Base-by-base conservation (phyloP, 2,113 vertebrate species). In the Poeciliopsis retropinna region DNA sequence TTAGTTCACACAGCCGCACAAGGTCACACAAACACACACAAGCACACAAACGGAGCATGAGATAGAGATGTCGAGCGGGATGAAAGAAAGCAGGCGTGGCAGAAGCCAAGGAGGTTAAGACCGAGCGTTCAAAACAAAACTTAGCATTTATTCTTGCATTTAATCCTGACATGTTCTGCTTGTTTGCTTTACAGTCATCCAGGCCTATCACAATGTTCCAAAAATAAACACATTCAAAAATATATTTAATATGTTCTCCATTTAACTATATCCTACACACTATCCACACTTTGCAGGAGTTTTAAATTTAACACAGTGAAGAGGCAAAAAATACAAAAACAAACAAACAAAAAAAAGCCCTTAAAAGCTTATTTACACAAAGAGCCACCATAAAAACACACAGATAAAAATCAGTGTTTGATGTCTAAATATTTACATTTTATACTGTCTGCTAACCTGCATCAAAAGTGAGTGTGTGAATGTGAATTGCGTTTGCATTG, bases 1-100 rank as follows among this genome's bases (percentile, higher is more conserved):
- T 89, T 87, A 92, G 90, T 88, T 93, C 88, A 90, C 88, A 82
- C 81, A 79, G 88, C 83, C 80, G 87, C 87, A 78, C 67, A 67
- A 14, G 75, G 80, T 72, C 61, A 76, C 44, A 47, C 44, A 47
- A 57, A 76, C 69, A 78, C 72, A 83, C 79, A 79, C 44, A 47
- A 5, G 14, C 44, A 47, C 44, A 47, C 6, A 22, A 19, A 25
- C 31, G 29, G n/a, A 10, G 15, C 22, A 73, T 19, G 41, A 78
- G 67, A 71, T 62, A 72, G 32, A 76, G 69, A 82, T 72, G 57
- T 27, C 34, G 71, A 64, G 63, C 47, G 34, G 37, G 74, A 84
- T 82, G 73, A 86, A 87, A 85, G 41, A 68, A 72, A 75, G 86
- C 68, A 30, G 77, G 81, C 61, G 37, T 13, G 28, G 64, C 15